Base-by-base conservation (phyloP, 1,140 invertebrate species). In the Hyphantria cunea region DNA sequence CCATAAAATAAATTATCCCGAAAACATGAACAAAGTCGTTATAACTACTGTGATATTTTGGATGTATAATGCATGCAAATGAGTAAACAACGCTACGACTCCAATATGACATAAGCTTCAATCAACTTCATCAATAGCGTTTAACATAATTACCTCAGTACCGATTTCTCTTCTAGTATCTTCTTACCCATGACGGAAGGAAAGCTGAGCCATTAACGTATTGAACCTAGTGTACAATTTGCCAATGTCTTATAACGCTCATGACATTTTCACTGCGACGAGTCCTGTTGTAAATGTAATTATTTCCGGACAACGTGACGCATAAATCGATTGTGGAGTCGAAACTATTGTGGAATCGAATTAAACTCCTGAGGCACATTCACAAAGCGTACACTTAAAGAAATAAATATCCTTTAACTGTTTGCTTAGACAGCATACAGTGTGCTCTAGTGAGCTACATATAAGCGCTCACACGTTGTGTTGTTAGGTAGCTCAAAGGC, bases 321-420 rank as follows among this genome's bases (percentile, higher is more conserved):
- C 65, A 76, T 74, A 77, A 79, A 79, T 79, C 70, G 74, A 73
- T 72, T 72, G 58, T 50, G 34, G 54, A n/a, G n/a, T n/a, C n/a
- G n/a, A n/a, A n/a, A n/a, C n/a, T n/a, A n/a, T n/a, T n/a, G n/a
- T n/a, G n/a, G n/a, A n/a, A 10, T 25, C 5, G 5, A 25, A 25
- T 25, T 3, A 5, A 25, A 25, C 17, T 5, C 17, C 17, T 3
- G 17, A n/a, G 17, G 17, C 5, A 5, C 17, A 25, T 25, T 25
- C 17, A 25, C 17, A 25, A 25, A 25, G 2, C 17, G 2, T 1
- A 1, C 17, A 25, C 2, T 25, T 5, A 25, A 25, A 25, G 17
- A 25, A 25, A 5, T n/a, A n/a, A n/a, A n/a, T n/a, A 5, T 25
- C 17, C 17, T 25, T 25, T 58, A 44, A 44, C 25, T 6, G 11